Percentiles rank a stretch among this genome's conserved stretches.
These are phyloP conservation scores for Nudaria mundana DNA, from an alignment of 2,888 invertebrate genomes.

Conservation along the genomic window DNA sequence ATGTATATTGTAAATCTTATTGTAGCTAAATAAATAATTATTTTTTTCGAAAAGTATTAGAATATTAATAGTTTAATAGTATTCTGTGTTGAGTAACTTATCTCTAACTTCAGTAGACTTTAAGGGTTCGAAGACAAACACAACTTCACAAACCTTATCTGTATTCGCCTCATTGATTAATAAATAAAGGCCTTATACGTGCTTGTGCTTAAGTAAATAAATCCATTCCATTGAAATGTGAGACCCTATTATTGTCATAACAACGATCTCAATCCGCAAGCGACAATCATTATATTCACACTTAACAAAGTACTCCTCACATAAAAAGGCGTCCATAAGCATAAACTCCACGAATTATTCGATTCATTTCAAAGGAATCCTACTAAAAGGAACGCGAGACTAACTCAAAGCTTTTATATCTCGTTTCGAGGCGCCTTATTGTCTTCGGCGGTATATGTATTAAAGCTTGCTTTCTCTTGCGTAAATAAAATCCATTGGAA, in stretches of 20 bases:
- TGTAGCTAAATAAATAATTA: too few relatives aligned
- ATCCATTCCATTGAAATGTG: conserved; percentile 35
- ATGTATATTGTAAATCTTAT: too few relatives aligned
- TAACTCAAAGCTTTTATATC: conserved; percentile 81
- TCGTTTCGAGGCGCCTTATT: conserved; percentile 76
- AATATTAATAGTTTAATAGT: conserved; percentile 9
- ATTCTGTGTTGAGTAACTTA: conserved; percentile 9
- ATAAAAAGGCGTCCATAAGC: conserved; percentile 65
- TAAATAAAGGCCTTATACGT: conserved; percentile 22
- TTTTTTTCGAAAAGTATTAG: too few relatives aligned
- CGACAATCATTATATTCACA: conserved; percentile 57
- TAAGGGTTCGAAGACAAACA: conserved; percentile 17
- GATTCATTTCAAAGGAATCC: conserved; percentile 80
- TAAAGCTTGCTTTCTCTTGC: conserved; percentile 79
- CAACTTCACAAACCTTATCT: conserved; percentile 25
- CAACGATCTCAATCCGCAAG: conserved; percentile 34
- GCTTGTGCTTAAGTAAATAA: conserved; percentile 16
- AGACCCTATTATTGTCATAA: conserved; percentile 37
- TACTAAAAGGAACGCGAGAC: conserved; percentile 74
- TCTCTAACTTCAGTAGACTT: conserved; percentile 10
- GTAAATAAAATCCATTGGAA: conserved; percentile 78
- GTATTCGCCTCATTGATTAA: conserved; percentile 30
- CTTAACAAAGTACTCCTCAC: conserved; percentile 57
- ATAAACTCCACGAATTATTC: conserved; percentile 77
- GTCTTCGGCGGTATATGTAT: conserved; percentile 78